Base-by-base conservation (phyloP, 1,140 invertebrate species). In the Temnothorax nylanderi region DNA sequence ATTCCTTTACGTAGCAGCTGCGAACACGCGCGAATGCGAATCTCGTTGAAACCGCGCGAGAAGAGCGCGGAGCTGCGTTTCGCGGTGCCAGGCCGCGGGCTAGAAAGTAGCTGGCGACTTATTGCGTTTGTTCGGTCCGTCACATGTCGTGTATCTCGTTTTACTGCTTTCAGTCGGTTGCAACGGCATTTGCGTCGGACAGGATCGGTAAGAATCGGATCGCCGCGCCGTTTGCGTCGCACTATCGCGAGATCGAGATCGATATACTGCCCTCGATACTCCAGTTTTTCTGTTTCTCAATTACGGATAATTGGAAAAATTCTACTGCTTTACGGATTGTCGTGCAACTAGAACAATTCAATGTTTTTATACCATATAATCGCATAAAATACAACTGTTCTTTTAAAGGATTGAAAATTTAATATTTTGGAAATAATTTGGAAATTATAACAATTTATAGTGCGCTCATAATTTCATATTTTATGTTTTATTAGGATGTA, bases 21-120 rank as follows among this genome's bases (percentile, higher is more conserved):
- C 32, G 16, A 87, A 54, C 32, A 34, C 78, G 44, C 37, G 49
- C 58, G 80, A 64, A 74, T 74, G 49, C 49, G 26, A 26, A 85
- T 10, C 62, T 10, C 62, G 47, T 37, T 62, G 58, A 34, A 62
- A 13, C 54, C 49, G 56, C 18, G 54, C 65, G 69, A 87, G 65
- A 76, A 75, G 87, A 76, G 64, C 85, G 62, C 64, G 51, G 37
- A 62, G 47, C 18, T 44, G 47, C 64, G 75, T 69, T 51, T 65
- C 75, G 62, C 67, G 69, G 49, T 67, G 71, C 51, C 77, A 85
- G 62, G 90, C 90, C 90, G 89, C 90, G 62, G 90, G 90, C 90
- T 91, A 92, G 91, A 91, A 91, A 92, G 91, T 92, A 72, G 77
- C 76, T 67, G 65, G 67, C 64, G 77, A 90, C 89, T 92, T 91